Conservation (phyloP, 2,113 vertebrate species). For the Paedocypris sp. region DNA sequence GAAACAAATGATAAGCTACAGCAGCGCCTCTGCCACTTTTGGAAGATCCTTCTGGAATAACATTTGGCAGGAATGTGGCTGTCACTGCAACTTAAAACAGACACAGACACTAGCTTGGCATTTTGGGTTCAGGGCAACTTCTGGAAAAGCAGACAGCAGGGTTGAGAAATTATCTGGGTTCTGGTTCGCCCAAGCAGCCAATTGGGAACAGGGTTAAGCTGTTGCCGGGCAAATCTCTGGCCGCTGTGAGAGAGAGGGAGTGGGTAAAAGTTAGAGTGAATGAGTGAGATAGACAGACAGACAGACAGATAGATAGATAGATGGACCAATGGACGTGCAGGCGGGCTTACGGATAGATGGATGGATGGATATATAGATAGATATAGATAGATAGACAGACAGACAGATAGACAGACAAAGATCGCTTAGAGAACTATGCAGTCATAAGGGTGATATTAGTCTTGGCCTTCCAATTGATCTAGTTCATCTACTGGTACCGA, state of each 20-base stretch:
- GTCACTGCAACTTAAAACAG: constrained; percentile 20
- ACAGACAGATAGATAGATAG: too few relatives aligned
- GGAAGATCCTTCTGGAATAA: constrained; percentile 1
- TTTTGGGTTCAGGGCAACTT: background rate
- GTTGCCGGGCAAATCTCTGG: constrained; percentile 19
- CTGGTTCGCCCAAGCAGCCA: constrained; percentile 17
- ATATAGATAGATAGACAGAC: too few relatives aligned
- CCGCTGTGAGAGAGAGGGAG: background rate
- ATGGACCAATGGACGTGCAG: too few relatives aligned
- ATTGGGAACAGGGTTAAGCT: background rate
- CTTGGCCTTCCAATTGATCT: constrained; percentile 9
- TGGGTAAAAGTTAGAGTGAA: too few relatives aligned
- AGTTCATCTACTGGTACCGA: background rate
- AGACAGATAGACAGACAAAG: too few relatives aligned
- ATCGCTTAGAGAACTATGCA: background rate
- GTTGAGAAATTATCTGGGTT: constrained; percentile 17
- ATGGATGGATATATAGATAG: too few relatives aligned
- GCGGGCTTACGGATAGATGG: too few relatives aligned
- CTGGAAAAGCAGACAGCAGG: constrained; percentile 15
- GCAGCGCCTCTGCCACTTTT: background rate
- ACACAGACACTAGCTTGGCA: constrained; percentile 12
- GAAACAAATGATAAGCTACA: background rate
- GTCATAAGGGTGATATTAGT: constrained; percentile 15
- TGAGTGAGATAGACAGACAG: too few relatives aligned
- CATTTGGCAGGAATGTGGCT: constrained; percentile 24